These are phyloP conservation scores for Iguana delicatissima DNA, from an alignment of 2,797 vertebrate species.

Conservation along the genomic window DNA sequence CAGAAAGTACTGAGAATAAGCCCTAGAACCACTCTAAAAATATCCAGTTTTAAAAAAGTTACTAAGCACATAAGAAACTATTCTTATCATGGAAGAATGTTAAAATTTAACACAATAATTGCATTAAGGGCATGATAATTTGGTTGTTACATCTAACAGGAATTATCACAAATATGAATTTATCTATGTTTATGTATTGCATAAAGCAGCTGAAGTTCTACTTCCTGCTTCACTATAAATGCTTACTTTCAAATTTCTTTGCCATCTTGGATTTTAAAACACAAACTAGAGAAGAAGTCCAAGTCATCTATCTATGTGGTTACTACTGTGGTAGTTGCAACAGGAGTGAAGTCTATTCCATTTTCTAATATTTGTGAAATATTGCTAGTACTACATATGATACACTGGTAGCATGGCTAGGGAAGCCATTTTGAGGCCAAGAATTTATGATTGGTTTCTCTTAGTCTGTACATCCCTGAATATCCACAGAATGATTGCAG, in stretches of 20 bases:
- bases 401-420: not conserved
- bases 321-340: not conserved
- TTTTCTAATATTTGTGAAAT: not conserved
- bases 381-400: not conserved
- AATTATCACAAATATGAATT: not conserved
- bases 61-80: conserved; percentile 48
- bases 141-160: not conserved
- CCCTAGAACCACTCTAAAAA: conserved; percentile 62
- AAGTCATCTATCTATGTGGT: not conserved
- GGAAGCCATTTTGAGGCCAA: no score
- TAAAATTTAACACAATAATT: conserved; percentile 43
- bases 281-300: not conserved
- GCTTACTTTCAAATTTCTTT: not conserved
- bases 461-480: no score
- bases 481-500: no score
- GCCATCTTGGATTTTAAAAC: not conserved
- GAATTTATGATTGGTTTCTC: no score
- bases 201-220: not conserved
- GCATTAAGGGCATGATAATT: conserved; percentile 55
- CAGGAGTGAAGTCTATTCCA: not conserved
- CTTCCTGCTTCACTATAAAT: conserved; percentile 33
- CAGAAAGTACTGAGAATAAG: conserved; percentile 44
- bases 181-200: no score
- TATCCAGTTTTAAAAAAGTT: conserved; percentile 35
- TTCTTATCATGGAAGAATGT: conserved; percentile 54